Conservation (phyloP, 2,797 vertebrate species). For the Percopsis omiscomaycus region DNA sequence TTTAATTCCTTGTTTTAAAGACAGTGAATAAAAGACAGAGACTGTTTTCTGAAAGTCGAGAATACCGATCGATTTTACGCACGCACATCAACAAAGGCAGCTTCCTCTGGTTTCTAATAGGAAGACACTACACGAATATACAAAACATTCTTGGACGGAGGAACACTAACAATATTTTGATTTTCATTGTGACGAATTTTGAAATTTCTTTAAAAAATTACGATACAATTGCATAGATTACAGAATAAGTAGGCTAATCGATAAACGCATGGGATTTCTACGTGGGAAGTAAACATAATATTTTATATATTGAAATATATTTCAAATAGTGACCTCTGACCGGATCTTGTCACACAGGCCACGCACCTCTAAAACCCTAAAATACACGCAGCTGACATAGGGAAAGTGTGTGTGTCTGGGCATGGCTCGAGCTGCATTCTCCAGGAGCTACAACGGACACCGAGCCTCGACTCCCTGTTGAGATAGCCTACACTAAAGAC, state of each 20-base stretch:
- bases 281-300: too few relatives aligned
- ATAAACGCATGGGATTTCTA: too few relatives aligned
- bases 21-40: background rate
- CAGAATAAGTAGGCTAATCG: too few relatives aligned
- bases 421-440: background rate
- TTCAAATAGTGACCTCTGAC: background rate
- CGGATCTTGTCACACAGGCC: constrained; percentile 55
- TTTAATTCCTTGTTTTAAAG: background rate
- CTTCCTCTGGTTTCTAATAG: constrained; percentile 20
- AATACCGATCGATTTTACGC: constrained; percentile 48
- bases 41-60: background rate
- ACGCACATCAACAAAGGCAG: constrained; percentile 42
- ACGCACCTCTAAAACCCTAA: constrained; percentile 48
- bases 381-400: constrained; percentile 56
- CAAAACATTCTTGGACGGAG: background rate
- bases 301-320: background rate
- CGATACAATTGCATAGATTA: too few relatives aligned
- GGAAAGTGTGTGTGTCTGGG: constrained; percentile 42
- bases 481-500: constrained; percentile 52
- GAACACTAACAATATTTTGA: background rate
- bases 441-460: too few relatives aligned
- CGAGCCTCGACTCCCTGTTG: constrained; percentile 60
- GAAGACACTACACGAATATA: constrained; percentile 5
- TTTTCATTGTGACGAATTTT: background rate
- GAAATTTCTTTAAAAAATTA: too few relatives aligned